A percentile compares a stretch with the other conserved stretches of the same genome.
Conservation (phyloP, 2,113 vertebrate species). For the Cyphomyrus discorhynchus region DNA sequence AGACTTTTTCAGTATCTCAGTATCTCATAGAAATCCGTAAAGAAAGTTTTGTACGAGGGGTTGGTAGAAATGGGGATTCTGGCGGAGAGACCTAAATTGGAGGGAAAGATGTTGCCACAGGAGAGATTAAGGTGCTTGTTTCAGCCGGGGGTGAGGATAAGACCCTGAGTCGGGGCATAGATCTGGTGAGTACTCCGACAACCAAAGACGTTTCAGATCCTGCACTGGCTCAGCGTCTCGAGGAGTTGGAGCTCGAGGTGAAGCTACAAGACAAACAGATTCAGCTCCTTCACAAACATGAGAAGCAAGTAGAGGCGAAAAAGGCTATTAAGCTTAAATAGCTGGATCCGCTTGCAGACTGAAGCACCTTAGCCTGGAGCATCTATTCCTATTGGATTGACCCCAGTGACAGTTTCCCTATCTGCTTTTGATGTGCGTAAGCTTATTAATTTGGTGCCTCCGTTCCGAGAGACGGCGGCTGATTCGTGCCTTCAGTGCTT, state of each 20-base stretch:
- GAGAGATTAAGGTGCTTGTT: neutral
- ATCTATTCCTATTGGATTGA: neutral
- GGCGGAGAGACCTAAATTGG: neutral
- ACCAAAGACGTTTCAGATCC: neutral
- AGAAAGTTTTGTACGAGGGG: neutral
- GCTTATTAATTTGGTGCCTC: neutral
- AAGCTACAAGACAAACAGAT: neutral
- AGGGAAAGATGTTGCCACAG: neutral
- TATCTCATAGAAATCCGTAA: neutral
- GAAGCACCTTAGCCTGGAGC: neutral
- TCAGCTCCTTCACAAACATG: neutral
- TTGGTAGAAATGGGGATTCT: neutral
- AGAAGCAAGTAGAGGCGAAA: neutral
- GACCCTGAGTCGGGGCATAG: neutral
- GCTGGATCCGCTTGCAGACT: neutral
- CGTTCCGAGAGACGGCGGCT: neutral
- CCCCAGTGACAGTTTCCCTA: neutral
- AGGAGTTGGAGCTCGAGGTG: neutral
- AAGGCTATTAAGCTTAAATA: neutral
- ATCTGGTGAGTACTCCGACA: neutral
- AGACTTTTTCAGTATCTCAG: neutral
- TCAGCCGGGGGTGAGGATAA: neutral
- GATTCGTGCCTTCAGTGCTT: neutral
- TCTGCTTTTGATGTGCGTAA: neutral
- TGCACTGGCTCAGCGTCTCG: neutral